Base-by-base conservation (phyloP, 2,888 invertebrate genomes). In the Gisinianus flammeolus region DNA sequence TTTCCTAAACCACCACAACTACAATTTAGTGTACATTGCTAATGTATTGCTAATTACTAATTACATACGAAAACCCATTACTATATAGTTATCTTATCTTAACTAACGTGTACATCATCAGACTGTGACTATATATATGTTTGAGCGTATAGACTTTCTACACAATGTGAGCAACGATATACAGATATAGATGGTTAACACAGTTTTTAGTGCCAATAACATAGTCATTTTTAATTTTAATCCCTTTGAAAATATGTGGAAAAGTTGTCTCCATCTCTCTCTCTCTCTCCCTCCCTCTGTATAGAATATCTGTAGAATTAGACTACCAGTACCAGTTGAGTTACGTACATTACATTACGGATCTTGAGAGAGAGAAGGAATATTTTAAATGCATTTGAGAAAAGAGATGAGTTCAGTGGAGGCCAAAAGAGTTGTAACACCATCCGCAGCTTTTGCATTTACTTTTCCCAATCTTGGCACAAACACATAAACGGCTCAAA, bases 161-260 rank as follows among this genome's bases (percentile, higher is more conserved):
- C 19, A 16, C 12, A 6, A 6, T 16, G 8, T 44, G 44, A 2
- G 19, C 44, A 44, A 2, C 44, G 19, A 6, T 44, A 44, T 44
- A 44, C 2, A 44, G 12, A 44, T 22, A 62, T 62, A 26, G 62
- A 35, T 67, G 35, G 67, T 67, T 67, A 67, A 67, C 31, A 31
- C n/a, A 67, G 67, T 67, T 67, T 67, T 67, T 67, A 67, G 67
- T 67, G 67, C 67, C 67, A 67, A 67, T 67, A 67, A 22, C 67
- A 67, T 24, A 67, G 67, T 67, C 67, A 67, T 31, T 67, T 35
- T 67, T 67, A 67, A 67, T 33, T 33, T 67, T 67, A 67, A 67
- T 67, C 30, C n/a, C 67, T 67, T 8, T 31, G 19, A 67, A 67
- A 67, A 19, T 31, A 67, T 67, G 6, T 67, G 6, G 33, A 67